These are phyloP conservation scores for Hanleya hanleyi DNA, from an alignment of 2,888 invertebrate genomes.

Conservation along the genomic window DNA sequence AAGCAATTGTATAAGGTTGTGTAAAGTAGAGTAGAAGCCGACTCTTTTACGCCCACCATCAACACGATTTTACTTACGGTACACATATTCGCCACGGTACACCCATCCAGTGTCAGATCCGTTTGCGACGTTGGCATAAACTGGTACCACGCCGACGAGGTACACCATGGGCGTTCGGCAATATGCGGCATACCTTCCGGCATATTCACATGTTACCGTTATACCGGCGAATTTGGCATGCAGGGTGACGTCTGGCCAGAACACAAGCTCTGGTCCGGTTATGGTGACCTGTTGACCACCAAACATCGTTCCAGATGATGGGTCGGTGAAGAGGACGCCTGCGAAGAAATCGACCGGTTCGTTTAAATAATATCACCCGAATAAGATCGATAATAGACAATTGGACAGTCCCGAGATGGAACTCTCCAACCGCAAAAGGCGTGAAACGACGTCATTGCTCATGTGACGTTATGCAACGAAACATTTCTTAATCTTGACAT, in stretches of 20 bases:
- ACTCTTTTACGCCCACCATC: too few species aligned
- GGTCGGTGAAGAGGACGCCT: neutral
- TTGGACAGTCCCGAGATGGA: too few species aligned
- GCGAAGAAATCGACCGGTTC: neutral
- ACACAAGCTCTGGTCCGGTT: neutral
- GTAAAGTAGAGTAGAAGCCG: too few species aligned
- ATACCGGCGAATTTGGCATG: neutral
- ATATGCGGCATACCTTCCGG: neutral
- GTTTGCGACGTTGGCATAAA: neutral
- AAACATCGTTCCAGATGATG: neutral
- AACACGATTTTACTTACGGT: neutral
- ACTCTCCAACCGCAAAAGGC: too few species aligned
- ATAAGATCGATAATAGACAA: too few species aligned
- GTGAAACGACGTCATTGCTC: too few species aligned
- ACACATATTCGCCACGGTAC: conserved; percentile 1
- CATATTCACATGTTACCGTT: neutral
- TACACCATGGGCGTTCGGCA: neutral
- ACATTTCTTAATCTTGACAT: too few species aligned
- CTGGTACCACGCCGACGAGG: neutral
- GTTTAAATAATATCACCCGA: too few species aligned
- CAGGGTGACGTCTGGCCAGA: neutral
- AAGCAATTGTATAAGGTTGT: too few species aligned
- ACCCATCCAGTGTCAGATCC: neutral
- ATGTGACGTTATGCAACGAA: too few species aligned
- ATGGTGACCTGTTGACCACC: neutral